Conservation (phyloP, 2,888 invertebrate genomes). For the Aspidiotus rigidus region DNA sequence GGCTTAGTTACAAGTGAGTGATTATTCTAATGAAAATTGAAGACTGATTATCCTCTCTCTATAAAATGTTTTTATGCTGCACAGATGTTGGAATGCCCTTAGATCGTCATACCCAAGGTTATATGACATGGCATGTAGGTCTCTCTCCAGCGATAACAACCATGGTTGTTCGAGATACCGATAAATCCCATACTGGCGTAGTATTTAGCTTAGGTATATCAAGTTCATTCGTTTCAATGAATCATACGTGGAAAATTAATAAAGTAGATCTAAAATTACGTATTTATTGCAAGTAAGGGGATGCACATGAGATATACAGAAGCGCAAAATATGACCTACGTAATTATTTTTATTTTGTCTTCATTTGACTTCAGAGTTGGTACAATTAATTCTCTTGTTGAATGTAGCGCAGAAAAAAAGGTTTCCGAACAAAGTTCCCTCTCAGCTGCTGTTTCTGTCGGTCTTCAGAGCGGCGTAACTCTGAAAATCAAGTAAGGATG, state of each 20-base stretch:
- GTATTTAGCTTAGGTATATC: conserved; percentile 74
- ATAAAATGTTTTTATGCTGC: conserved; percentile 37
- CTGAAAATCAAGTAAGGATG: conserved; percentile 69
- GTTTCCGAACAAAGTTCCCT: conserved; percentile 81
- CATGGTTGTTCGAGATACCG: conserved; percentile 67
- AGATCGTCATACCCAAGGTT: conserved; percentile 78
- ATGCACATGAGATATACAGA: not conserved
- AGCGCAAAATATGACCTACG: not conserved
- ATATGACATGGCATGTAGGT: conserved; percentile 70
- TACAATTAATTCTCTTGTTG: conserved; percentile 74
- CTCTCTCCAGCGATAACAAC: conserved; percentile 66
- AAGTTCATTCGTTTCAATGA: conserved; percentile 65
- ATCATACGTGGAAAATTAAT: conserved; percentile 68
- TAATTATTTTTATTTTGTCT: conserved; percentile 34
- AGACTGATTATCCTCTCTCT: not conserved
- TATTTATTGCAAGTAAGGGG: conserved; percentile 61
- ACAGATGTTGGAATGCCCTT: conserved; percentile 73
- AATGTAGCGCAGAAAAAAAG: conserved; percentile 88
- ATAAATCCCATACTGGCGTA: conserved; percentile 55
- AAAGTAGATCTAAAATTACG: conserved; percentile 70
- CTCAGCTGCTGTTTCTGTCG: conserved; percentile 73
- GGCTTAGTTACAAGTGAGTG: conserved; percentile 65
- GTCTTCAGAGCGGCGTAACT: conserved; percentile 78
- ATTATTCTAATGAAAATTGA: not conserved
- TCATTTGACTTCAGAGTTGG: conserved; percentile 55